phyloP scores from a whole-genome alignment of 2,888 invertebrate species.

The Gastrophysa polygoni region DNA sequence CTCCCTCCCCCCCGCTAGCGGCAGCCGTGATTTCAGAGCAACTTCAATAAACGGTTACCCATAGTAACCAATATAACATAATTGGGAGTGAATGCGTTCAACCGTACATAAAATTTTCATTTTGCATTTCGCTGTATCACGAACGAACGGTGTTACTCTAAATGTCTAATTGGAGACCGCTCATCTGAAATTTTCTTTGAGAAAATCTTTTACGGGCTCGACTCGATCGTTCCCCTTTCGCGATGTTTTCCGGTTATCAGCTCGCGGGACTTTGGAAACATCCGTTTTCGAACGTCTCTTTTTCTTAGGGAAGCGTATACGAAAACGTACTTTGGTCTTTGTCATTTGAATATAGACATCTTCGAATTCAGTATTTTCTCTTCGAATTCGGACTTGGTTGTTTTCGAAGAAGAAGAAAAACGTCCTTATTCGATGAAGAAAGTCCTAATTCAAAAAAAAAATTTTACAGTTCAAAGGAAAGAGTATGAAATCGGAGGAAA shows the following conservation, averaged over 20 bases:
- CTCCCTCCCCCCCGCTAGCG: not conserved
- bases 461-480: no score
- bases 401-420: no score
- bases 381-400: no score
- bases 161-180: conserved; percentile 42
- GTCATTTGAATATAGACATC: no score
- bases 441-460: no score
- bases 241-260: conserved; percentile 24
- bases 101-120: conserved; percentile 48
- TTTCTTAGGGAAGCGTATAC: no score
- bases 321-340: no score
- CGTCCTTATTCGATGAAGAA: no score
- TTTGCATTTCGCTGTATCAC: conserved; percentile 40
- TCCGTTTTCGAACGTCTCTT: conserved; percentile 27
- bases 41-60: conserved; percentile 45
- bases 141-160: conserved; percentile 31
- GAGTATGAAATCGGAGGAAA: no score
- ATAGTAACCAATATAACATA: conserved; percentile 47
- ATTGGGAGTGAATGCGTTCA: conserved; percentile 46
- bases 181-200: conserved; percentile 41
- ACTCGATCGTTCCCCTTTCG: conserved; percentile 25
- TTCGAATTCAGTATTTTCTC: no score
- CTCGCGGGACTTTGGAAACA: conserved; percentile 20
- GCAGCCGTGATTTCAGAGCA: conserved; percentile 30
- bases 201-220: conserved; percentile 32